phyloP scores from a whole-genome alignment of 1,140 invertebrate genomes.

The Triops longicaudatus region DNA sequence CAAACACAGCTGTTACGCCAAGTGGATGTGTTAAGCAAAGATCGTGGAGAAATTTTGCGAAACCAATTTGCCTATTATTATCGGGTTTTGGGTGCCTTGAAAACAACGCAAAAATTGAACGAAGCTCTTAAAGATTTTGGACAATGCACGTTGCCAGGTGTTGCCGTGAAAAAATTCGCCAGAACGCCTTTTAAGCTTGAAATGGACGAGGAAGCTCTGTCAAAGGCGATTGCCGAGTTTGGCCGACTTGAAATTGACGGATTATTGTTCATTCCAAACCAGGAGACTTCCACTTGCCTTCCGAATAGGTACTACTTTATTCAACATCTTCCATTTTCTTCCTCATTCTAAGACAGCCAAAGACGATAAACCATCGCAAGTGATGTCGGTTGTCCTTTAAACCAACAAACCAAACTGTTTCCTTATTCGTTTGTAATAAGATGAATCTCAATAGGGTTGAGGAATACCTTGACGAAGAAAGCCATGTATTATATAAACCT shows the following conservation, averaged over 20 bases:
- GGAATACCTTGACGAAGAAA: slow-evolving; percentile 21
- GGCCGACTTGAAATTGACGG: slow-evolving; percentile 21
- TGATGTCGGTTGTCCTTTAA: too few species aligned
- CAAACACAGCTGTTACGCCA: slow-evolving; percentile 21
- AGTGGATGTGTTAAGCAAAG: slow-evolving; percentile 18
- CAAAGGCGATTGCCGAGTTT: slow-evolving; percentile 19
- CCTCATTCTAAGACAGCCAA: too few species aligned
- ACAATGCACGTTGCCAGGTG: background rate
- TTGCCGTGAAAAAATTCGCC: slow-evolving; percentile 21
- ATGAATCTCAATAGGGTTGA: slow-evolving; percentile 19
- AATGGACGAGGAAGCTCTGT: slow-evolving; percentile 8
- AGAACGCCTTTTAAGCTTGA: slow-evolving; percentile 20
- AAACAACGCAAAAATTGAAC: slow-evolving; percentile 8
- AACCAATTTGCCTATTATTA: slow-evolving; percentile 22
- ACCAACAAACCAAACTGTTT: too few species aligned
- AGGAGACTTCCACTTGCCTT: slow-evolving; percentile 17
- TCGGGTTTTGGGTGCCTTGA: slow-evolving; percentile 17
- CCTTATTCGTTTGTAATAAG: background rate
- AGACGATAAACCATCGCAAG: too few species aligned
- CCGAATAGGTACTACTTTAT: background rate
- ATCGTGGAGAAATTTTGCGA: slow-evolving; percentile 14
- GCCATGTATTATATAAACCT: slow-evolving; percentile 19
- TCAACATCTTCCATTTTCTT: too few species aligned
- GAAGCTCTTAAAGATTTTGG: slow-evolving; percentile 8
- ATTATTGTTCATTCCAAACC: slow-evolving; percentile 18